Base-by-base conservation (phyloP, 2,888 invertebrate species). In the Mesochorus sp. region DNA sequence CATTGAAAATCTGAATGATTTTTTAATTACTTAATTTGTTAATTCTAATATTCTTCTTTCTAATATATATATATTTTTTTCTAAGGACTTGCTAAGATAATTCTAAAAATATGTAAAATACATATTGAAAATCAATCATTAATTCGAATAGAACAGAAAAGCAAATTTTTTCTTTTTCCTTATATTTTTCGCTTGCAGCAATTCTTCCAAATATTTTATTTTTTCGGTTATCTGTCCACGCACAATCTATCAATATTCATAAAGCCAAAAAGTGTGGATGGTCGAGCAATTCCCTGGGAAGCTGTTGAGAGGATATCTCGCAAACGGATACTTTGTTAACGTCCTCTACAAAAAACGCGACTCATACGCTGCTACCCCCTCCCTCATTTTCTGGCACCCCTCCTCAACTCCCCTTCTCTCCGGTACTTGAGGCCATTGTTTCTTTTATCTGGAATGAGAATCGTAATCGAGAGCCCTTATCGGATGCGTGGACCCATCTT, bases 381-480 rank as follows among this genome's bases (percentile, higher is more conserved):
- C 49, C 28, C 59, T 31, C 19, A 39, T 6, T 19, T 12, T 26
- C 44, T 0, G 37, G 3, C 8, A 17, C 4, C n/a, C 28, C 6
- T 34, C 59, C 42, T 55, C 21, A 31, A 55, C 19, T 37, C 42
- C 62, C 12, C 28, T 19, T 8, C 21, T 14, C 21, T 10, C 37
- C 39, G 34, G 14, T 61, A 14, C 61, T 26, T 17, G 53, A 28
- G 55, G 77, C 72, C 71, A 76, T 76, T 81, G 71, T 80, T 74
- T 64, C 77, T 80, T 67, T 80, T 83, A 83, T 83, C 83, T 81
- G 62, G 78, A 81, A 83, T 82, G 82, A 76, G 74, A 82, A 83
- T 83, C 82, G 82, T 81, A 81, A 82, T 82, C 81, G 81, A 73
- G 79, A 75, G 80, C 76, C 53, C 80, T 82, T 82, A 82, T 82